These are phyloP conservation scores for Phataginus tricuspis DNA, from an alignment of 2,797 vertebrate species.

Conservation along the genomic window DNA sequence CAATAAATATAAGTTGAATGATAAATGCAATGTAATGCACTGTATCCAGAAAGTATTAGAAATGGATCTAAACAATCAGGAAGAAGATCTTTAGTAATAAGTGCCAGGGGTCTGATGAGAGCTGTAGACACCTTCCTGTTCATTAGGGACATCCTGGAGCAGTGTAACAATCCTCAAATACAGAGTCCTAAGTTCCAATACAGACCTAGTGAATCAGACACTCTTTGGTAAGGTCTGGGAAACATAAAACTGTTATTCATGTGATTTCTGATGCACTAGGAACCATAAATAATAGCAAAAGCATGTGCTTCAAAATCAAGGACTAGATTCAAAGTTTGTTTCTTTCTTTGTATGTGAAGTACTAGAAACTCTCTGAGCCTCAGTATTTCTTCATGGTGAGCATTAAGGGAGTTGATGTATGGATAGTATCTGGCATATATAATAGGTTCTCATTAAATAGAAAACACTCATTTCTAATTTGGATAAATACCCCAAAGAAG, in stretches of 20 bases:
- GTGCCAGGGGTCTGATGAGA: not conserved
- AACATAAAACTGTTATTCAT: not conserved
- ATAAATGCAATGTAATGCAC: not conserved
- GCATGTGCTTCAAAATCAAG: not conserved
- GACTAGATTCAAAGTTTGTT: not conserved
- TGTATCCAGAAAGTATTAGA: not conserved
- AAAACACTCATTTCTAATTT: not conserved
- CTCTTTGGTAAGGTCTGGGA: not conserved
- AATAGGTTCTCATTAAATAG: not conserved
- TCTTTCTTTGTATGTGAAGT: not conserved
- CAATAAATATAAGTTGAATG: not conserved
- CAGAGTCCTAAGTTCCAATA: not conserved
- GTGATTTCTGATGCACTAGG: not conserved
- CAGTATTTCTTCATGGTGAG: not conserved
- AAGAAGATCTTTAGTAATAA: not conserved
- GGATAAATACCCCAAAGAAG: conserved; percentile 15
- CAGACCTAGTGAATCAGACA: not conserved
- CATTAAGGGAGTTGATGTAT: not conserved
- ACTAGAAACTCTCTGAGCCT: not conserved
- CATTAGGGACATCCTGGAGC: not conserved
- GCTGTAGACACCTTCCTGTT: not conserved
- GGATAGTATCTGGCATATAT: not conserved
- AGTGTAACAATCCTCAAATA: not conserved
- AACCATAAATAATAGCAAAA: not conserved
- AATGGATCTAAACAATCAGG: not conserved